Evolutionary conservation across 1,140 invertebrate species (phyloP).

Genomic region (Rhyzopertha dominica): DNA sequence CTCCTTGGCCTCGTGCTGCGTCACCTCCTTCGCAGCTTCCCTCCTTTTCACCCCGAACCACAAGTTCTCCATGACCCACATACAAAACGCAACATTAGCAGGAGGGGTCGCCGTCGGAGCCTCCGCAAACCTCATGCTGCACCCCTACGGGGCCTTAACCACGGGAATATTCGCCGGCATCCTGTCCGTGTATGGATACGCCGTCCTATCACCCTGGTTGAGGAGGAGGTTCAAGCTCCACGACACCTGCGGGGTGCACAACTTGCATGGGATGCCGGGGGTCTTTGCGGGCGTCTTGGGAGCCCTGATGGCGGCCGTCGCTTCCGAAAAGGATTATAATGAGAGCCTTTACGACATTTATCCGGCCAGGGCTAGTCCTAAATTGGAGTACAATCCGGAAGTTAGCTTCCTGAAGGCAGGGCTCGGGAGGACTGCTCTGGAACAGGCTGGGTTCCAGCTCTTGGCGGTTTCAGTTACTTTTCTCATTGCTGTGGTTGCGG

Average conservation of each 20-base stretch:
- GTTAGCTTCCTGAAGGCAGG: constrained; percentile 40
- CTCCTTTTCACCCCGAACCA: constrained; percentile 69
- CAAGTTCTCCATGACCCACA: constrained; percentile 86
- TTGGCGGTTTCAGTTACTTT: constrained; percentile 67
- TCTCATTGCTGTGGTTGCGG: constrained; percentile 65
- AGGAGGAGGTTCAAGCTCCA: constrained; percentile 65
- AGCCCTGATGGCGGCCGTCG: constrained; percentile 68
- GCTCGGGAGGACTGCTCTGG: constrained; percentile 54
- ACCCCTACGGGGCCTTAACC: constrained; percentile 78
- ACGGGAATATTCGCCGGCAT: constrained; percentile 76
- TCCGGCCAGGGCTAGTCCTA: constrained; percentile 46
- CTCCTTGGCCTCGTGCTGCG: constrained; percentile 75
- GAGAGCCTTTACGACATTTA: constrained; percentile 57
- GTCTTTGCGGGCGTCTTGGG: constrained; percentile 77
- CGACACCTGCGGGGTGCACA: constrained; percentile 94
- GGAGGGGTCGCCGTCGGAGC: constrained; percentile 67
- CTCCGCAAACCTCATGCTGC: constrained; percentile 74
- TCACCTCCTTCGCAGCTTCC: constrained; percentile 79
- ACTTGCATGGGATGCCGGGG: constrained; percentile 94
- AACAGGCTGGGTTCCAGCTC: constrained; percentile 78
- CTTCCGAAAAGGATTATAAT: constrained; percentile 53
- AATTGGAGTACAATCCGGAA: constrained; percentile 12
- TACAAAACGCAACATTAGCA: constrained; percentile 87
- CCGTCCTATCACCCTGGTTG: constrained; percentile 72
- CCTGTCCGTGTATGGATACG: constrained; percentile 82